Evolutionary conservation across 2,888 invertebrate species (phyloP).

Genomic region (Automeris io): DNA sequence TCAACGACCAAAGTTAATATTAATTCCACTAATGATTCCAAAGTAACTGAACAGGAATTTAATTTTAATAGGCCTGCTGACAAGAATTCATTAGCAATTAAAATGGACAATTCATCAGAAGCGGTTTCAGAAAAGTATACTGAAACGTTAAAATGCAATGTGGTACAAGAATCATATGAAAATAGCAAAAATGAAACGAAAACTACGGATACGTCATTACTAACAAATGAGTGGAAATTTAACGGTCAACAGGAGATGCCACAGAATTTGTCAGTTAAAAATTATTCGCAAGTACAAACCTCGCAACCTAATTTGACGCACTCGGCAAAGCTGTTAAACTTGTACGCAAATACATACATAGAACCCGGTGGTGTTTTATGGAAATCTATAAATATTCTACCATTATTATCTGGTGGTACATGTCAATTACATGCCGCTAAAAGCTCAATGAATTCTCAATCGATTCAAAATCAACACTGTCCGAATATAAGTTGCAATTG

Average conservation of each 20-base stretch:
- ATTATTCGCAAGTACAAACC: background rate
- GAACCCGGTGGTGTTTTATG: constrained; percentile 37
- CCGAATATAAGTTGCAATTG: constrained; percentile 33
- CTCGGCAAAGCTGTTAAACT: constrained; percentile 28
- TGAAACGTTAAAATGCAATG: no score
- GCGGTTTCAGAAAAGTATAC: no score
- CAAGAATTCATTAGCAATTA: no score
- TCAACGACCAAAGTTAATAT: constrained; percentile 8
- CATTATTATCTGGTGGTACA: constrained; percentile 25
- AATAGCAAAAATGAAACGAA: no score
- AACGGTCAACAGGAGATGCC: constrained; percentile 18
- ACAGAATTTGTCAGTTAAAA: constrained; percentile 27
- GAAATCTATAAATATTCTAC: constrained; percentile 38
- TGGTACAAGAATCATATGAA: no score
- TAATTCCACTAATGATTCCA: background rate
- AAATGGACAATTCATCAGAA: no score
- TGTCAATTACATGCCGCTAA: constrained; percentile 11
- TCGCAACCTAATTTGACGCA: constrained; percentile 10
- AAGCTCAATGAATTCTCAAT: constrained; percentile 13
- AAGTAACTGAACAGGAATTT: background rate
- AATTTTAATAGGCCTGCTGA: no score
- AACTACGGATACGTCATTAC: no score
- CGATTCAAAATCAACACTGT: constrained; percentile 13
- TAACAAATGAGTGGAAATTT: no score
- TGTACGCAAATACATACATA: constrained; percentile 31